Evolutionary conservation across 2,797 vertebrate genomes (phyloP), one percentile per base, ranked within the genome.

Genomic region (Cuculus canorus): DNA sequence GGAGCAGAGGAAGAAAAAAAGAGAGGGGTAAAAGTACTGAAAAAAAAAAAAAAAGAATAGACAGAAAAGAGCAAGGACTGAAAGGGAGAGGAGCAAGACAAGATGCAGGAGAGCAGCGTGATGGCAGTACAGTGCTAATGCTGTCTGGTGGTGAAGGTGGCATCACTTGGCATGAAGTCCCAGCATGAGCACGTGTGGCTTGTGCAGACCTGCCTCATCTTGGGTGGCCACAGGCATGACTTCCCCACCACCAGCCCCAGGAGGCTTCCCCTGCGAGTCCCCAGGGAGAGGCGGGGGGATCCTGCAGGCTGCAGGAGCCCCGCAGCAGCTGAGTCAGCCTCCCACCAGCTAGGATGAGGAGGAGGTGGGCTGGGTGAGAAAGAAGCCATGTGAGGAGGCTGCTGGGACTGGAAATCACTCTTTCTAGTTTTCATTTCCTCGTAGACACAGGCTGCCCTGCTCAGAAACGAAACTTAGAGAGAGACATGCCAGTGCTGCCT

Each of bases 361-460:
- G 54, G 37, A 21, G 76, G 57, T 68, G 88, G 81, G 43, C 43
- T 33, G 73, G 32, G 30, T 92, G 92, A 82, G 79, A 92, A 59
- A 75, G 22, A 19, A 83, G 50, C 50, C 35, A 11, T 39, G 80
- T 28, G 82, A 92, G 48, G 73, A 66, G 68, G 88, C 5, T 86
- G 93, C n/a, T 37, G 35, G 45, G 21, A 11, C 61, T 93, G 76
- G 91, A 85, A 71, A 93, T 65, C 54, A 23, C 65, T 80, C 88
- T 89, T 84, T 95, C 75, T 70, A 82, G 93, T 90, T 97, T 95
- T 96, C 93, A 79, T 96, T 97, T 97, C 96, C 94, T 94, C 13
- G 5, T 43, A 81, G 79, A n/a, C 52, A 56, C 33, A 37, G 35
- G 17, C 39, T 95, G 88, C 84, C 37, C 80, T 15, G 39, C 68